Base-by-base conservation (phyloP, 2,888 invertebrate genomes). In the Nephrotoma flavescens region DNA sequence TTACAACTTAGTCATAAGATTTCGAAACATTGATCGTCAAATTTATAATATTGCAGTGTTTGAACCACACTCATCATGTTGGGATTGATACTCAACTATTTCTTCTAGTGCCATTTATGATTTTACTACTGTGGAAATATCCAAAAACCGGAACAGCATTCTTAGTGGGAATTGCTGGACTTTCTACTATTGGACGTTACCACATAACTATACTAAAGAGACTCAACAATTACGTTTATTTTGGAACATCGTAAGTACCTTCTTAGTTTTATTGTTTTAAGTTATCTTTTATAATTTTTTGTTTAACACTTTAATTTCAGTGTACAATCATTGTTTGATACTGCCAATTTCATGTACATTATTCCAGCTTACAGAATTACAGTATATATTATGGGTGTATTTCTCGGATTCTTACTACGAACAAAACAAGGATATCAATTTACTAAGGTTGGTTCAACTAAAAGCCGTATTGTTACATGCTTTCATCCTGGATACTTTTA, bases 21-120 rank as follows among this genome's bases (percentile, higher is more conserved):
- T 0, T 6, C 19, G 19, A 31, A 85, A 19, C 45, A 19, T 85
- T 85, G 15, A 45, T 85, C 9, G 5, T n/a, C 12, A 19, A 19
- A 6, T 19, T 19, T 83, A 6, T 83, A 19, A 83, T 86, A 7
- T 87, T 88, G 86, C 87, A 94, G 94, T 95, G 95, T 89, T 91
- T 95, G 41, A 95, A 95, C 0, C 95, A 95, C 88, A 95, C 95
- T 0, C 95, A 95, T 90, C 95, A 95, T 89, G 89, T 95, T 86
- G 95, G 95, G 47, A 95, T 95, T 88, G 95, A 95, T 89, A 95
- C 94, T 0, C 94, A 95, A 90, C 90, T 95, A 41, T 95, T 95
- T 89, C 92, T 93, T 0, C 89, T 93, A 19, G 94, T 95, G 0
- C 95, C 95, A 0, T 88, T 94, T 6, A 90, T 95, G 89, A 92